Evolutionary conservation across 2,797 vertebrate species (phyloP), one percentile per base, ranked within the genome.

Genomic region (Tragopan temminckii): DNA sequence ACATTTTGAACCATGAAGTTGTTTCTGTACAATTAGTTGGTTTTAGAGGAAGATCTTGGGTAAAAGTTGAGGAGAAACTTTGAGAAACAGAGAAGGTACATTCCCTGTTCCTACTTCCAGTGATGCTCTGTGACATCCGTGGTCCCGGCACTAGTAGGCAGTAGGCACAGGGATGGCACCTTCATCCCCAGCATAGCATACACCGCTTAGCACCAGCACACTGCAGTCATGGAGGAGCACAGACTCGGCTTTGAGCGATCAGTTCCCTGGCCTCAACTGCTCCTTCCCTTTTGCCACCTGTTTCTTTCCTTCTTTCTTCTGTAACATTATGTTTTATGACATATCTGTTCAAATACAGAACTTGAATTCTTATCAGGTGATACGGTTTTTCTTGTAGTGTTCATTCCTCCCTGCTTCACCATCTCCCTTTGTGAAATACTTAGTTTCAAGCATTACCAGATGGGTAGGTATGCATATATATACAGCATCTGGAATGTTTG

Each of bases 91-190:
- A 43, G 78, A 9, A 40, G 21, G 24, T 7, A 0, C 17, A 7
- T 84, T 88, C 55, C 59, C 16, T 9, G 20, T n/a, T 78, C 33
- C 57, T 9, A 20, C 38, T 58, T 35, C 5, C 19, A 29, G 31
- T 58, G 1, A 1, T 27, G 62, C 38, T 43, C 20, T 3, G 9
- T 0, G 4, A 11, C 43, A 14, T 36, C 43, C 12, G 1, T 12
- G 2, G 21, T 36, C 31, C 40, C 2, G 9, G 38, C 42, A 4
- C 12, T 5, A 21, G 40, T 12, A 62, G 64, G 61, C 57, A 62
- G 71, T 12, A 7, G 0, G 45, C 74, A 46, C 13, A 50, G 4
- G 13, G 70, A 59, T 79, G 50, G 38, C n/a, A 25, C 23, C 53
- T 46, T 8, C 35, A 75, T 68, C 70, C 74, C 69, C 50, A 58